These are phyloP conservation scores for Temnopleurus reevesii DNA, from an alignment of 53 echinoderm and acorn worm species.

Conservation along the genomic window DNA sequence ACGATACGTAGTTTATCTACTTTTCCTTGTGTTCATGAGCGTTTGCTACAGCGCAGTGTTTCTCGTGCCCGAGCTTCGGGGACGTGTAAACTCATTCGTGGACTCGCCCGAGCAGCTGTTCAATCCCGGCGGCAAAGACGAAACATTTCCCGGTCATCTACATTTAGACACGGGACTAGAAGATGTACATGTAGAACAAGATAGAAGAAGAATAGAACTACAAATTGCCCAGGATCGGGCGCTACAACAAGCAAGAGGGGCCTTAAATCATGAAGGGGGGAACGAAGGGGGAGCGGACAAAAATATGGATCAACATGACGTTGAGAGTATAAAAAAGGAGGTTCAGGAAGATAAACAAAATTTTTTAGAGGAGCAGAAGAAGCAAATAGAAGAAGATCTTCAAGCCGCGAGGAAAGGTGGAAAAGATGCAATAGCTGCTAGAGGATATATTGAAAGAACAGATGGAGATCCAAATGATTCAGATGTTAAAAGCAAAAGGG, in stretches of 20 bases:
- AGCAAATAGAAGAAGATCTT: conserved; percentile 61
- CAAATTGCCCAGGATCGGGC: conserved; percentile 85
- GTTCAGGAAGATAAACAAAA: conserved; percentile 71
- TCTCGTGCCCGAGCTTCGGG: conserved; percentile 82
- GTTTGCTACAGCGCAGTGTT: conserved; percentile 94
- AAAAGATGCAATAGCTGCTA: conserved; percentile 51
- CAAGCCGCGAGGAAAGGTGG: conserved; percentile 41
- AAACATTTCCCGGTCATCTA: conserved; percentile 65
- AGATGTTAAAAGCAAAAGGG: conserved; percentile 69
- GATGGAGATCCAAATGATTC: conserved; percentile 88
- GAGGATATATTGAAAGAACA: conserved; percentile 33
- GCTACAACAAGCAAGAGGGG: conserved; percentile 75
- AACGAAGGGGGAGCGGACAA: conserved; percentile 18
- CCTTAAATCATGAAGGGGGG: conserved; percentile 55
- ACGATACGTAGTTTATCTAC: conserved; percentile 89
- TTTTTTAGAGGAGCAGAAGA: conserved; percentile 64
- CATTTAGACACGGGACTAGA: conserved; percentile 55
- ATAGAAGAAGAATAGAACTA: conserved; percentile 74
- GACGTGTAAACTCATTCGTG: conserved; percentile 66
- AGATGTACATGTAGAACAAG: conserved; percentile 75
- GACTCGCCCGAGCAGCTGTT: conserved; percentile 76
- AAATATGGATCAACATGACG: conserved; percentile 44
- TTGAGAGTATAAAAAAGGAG: conserved; percentile 72
- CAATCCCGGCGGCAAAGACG: conserved; percentile 64
- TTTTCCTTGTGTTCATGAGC: conserved; percentile 86